These are phyloP conservation scores for Donacobius atricapilla DNA, from an alignment of 2,113 vertebrate genomes.

Conservation along the genomic window DNA sequence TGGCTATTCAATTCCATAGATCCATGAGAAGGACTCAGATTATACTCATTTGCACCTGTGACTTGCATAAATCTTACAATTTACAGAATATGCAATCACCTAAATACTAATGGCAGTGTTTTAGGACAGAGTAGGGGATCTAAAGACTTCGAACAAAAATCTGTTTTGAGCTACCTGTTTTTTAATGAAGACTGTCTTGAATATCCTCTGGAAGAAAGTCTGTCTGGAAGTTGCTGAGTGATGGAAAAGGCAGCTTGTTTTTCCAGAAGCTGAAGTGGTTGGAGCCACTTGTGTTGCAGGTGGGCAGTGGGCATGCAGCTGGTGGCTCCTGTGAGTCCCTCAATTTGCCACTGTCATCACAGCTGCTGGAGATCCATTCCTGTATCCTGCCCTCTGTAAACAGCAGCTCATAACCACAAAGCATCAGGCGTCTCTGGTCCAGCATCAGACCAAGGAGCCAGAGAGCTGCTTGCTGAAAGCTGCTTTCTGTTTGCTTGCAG, in stretches of 20 bases:
- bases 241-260: conserved; percentile 8
- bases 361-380: conserved; percentile 54
- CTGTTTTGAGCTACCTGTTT: background rate
- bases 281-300: conserved; percentile 29
- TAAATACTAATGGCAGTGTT: background rate
- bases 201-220: background rate
- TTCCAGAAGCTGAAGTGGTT: conserved; percentile 21
- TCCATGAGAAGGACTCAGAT: background rate
- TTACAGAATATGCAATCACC: background rate
- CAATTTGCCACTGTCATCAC: conserved; percentile 52
- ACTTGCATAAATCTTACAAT: background rate
- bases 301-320: conserved; percentile 12
- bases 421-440: conserved; percentile 7
- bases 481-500: conserved; percentile 56
- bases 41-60: background rate
- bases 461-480: conserved; percentile 53
- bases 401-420: conserved; percentile 29
- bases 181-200: background rate
- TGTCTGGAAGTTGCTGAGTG: background rate
- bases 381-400: conserved; percentile 49
- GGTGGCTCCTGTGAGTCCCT: conserved; percentile 16
- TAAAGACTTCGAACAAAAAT: background rate
- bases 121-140: background rate
- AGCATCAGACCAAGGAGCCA: conserved; percentile 40
- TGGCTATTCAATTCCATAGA: background rate